Evolutionary conservation across 2,888 invertebrate genomes (phyloP).

Genomic region (Germaria angustata): DNA sequence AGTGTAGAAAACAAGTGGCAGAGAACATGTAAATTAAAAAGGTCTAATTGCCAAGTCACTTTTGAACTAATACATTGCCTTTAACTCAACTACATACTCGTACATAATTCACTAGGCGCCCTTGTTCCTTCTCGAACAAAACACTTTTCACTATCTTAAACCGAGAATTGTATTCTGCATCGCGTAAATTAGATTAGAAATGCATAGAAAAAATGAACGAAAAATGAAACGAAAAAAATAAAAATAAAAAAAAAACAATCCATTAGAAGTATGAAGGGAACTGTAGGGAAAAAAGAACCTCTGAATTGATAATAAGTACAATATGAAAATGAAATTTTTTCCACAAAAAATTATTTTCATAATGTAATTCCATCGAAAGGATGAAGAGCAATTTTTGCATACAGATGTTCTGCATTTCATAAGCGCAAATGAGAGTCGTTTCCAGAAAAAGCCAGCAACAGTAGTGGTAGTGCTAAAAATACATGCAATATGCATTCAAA

Average conservation of each 20-base stretch:
- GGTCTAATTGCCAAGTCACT: conserved; percentile 49
- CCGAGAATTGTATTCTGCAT: conserved; percentile 20
- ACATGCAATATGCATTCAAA: conserved; percentile 34
- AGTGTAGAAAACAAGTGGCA: neutral
- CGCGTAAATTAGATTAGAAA: conserved; percentile 62
- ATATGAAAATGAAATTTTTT: conserved; percentile 25
- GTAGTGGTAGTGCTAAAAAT: neutral
- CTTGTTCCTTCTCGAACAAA: neutral
- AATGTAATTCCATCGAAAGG: neutral
- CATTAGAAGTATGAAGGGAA: neutral
- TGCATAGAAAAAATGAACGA: conserved; percentile 36
- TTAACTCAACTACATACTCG: neutral
- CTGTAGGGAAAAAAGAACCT: neutral
- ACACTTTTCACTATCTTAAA: neutral
- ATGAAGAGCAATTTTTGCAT: neutral
- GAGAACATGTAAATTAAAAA: conserved; percentile 44
- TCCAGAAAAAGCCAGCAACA: neutral
- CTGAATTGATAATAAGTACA: conserved; percentile 36
- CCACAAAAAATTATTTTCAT: neutral
- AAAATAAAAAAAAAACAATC: conserved; percentile 3
- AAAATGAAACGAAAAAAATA: neutral
- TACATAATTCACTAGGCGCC: neutral
- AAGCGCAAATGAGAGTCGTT: neutral
- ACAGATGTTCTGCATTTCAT: conserved; percentile 33
- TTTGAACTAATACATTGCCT: neutral